Evolutionary conservation across 2,797 vertebrate species (phyloP).

Genomic region (Caiman crocodilus): DNA sequence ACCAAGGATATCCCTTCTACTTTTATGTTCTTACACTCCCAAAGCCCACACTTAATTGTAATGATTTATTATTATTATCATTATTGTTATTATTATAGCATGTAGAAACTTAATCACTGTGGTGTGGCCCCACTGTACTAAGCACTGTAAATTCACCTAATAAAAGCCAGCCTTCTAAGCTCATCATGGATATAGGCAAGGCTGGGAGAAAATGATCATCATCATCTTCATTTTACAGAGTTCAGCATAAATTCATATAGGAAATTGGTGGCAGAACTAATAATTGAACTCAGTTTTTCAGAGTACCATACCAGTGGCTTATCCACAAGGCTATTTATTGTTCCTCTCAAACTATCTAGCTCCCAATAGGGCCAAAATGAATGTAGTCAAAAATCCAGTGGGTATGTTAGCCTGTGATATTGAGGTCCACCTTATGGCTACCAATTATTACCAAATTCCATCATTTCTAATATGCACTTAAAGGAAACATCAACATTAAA

Average conservation of each 20-base stretch:
- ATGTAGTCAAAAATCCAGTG: neutral
- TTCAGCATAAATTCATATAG: neutral
- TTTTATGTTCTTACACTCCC: too few species aligned
- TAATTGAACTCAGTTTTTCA: neutral
- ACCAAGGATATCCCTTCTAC: too few species aligned
- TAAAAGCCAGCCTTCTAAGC: neutral
- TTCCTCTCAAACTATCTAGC: neutral
- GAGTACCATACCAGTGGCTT: neutral
- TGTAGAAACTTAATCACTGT: too few species aligned
- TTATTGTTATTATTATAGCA: too few species aligned
- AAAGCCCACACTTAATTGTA: too few species aligned
- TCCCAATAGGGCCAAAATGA: neutral
- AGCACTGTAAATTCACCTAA: neutral
- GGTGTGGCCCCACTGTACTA: neutral
- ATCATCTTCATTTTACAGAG: neutral
- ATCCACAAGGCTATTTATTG: neutral
- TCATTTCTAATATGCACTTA: neutral
- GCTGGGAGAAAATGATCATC: neutral
- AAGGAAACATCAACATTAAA: too few species aligned
- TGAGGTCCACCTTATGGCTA: neutral
- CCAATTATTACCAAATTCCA: neutral
- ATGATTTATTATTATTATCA: too few species aligned
- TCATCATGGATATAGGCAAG: neutral
- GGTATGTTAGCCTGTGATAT: neutral
- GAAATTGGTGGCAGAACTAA: neutral